Evolutionary conservation across 2,113 vertebrate genomes (phyloP).

Genomic region (Ptychochromis oligacanthus): DNA sequence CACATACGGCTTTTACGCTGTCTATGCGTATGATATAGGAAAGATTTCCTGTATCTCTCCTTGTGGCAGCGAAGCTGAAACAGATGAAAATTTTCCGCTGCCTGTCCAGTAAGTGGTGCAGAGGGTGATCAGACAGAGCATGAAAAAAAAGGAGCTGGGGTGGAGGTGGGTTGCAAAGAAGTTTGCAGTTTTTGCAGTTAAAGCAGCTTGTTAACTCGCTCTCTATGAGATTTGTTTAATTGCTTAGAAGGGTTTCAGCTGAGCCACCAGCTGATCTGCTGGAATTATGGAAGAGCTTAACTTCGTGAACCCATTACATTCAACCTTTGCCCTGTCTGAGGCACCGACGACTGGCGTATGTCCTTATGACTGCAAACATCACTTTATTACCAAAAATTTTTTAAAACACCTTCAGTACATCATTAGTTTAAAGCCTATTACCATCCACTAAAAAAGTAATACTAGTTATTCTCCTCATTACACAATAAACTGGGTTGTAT

Average conservation of each 20-base stretch:
- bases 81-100: background rate
- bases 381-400: background rate
- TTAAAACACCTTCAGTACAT: background rate
- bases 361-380: too few relatives aligned
- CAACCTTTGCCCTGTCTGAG: background rate
- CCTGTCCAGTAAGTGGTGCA: background rate
- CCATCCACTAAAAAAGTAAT: background rate
- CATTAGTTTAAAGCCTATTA: background rate
- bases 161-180: background rate
- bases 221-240: background rate
- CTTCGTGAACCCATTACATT: background rate
- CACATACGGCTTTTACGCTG: accelerated
- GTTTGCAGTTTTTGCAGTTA: background rate
- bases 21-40: background rate
- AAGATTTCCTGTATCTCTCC: background rate
- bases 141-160: background rate
- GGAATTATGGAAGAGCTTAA: background rate
- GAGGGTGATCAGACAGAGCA: background rate
- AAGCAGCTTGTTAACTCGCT: background rate
- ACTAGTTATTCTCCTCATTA: background rate
- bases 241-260: background rate
- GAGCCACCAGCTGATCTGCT: background rate
- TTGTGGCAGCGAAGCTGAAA: too few relatives aligned
- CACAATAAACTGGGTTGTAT: background rate
- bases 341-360: background rate